phyloP scores from a whole-genome alignment of 2,113 vertebrate genomes.

The Emydocephalus ijimae region DNA sequence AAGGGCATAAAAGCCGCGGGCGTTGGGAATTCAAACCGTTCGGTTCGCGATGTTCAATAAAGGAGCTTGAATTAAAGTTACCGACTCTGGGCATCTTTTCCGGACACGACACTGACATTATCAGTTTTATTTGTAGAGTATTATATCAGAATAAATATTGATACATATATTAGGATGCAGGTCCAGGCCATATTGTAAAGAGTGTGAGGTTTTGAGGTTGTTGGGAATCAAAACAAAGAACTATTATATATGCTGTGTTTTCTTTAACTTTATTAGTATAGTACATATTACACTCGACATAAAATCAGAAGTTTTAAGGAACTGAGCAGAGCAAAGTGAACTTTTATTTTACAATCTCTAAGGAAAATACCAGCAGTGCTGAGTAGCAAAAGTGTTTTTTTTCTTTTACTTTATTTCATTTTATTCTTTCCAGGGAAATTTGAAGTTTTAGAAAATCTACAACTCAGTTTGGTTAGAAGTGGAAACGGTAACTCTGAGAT shows the following conservation, averaged over 20 bases:
- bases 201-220: not conserved
- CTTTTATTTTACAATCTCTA: not conserved
- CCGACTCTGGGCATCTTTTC: too few relatives aligned
- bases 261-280: not conserved
- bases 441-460: not conserved
- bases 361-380: not conserved
- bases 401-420: not conserved
- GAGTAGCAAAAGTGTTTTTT: not conserved
- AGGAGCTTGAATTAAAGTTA: too few relatives aligned
- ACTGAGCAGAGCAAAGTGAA: not conserved
- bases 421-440: not conserved
- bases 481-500: not conserved
- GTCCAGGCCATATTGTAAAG: not conserved
- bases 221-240: not conserved
- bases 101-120: too few relatives aligned
- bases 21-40: too few relatives aligned
- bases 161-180: not conserved
- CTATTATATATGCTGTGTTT: not conserved
- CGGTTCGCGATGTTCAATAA: too few relatives aligned
- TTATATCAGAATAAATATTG: not conserved
- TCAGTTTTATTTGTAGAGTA: not conserved
- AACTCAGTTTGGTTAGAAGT: not conserved
- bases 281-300: not conserved
- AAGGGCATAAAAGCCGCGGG: too few relatives aligned
- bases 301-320: not conserved